phyloP scores from a whole-genome alignment of 1,140 invertebrate species.

The Phthorimaea operculella region DNA sequence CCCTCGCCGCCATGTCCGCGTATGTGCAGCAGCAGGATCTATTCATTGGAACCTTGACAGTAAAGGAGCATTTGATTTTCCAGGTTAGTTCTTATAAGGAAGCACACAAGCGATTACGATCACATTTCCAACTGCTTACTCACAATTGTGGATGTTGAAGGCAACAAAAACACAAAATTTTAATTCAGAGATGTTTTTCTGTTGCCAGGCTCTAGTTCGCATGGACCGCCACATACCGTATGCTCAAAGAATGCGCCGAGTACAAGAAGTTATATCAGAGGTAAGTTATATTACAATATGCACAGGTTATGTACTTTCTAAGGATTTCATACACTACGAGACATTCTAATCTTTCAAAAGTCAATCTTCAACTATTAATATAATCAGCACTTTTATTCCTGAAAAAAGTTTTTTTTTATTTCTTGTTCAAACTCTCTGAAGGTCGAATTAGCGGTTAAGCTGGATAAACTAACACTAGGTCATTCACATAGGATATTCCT shows the following conservation, averaged over 20 bases:
- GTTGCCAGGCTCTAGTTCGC: conserved; percentile 82
- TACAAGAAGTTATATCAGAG: conserved; percentile 91
- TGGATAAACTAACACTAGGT: too few species aligned
- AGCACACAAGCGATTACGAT: background rate
- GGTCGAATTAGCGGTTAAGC: too few species aligned
- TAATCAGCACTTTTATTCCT: too few species aligned
- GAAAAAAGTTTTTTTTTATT: too few species aligned
- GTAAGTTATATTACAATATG: too few species aligned
- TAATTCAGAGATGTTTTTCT: background rate
- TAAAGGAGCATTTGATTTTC: conserved; percentile 89
- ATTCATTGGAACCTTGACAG: conserved; percentile 94
- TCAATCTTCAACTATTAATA: too few species aligned
- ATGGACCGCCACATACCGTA: conserved; percentile 89
- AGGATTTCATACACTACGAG: too few species aligned
- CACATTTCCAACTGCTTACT: background rate
- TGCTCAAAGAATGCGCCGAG: conserved; percentile 79
- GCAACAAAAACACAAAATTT: too few species aligned
- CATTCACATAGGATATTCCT: too few species aligned
- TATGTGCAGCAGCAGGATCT: conserved; percentile 97
- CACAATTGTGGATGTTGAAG: background rate
- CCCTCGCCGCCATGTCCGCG: conserved; percentile 83
- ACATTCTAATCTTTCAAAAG: too few species aligned
- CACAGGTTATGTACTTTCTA: too few species aligned
- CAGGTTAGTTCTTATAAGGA: conserved; percentile 69
- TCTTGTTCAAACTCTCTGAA: too few species aligned